Evolutionary conservation across 2,113 vertebrate species (phyloP).

Genomic region (Centrocercus urophasianus): DNA sequence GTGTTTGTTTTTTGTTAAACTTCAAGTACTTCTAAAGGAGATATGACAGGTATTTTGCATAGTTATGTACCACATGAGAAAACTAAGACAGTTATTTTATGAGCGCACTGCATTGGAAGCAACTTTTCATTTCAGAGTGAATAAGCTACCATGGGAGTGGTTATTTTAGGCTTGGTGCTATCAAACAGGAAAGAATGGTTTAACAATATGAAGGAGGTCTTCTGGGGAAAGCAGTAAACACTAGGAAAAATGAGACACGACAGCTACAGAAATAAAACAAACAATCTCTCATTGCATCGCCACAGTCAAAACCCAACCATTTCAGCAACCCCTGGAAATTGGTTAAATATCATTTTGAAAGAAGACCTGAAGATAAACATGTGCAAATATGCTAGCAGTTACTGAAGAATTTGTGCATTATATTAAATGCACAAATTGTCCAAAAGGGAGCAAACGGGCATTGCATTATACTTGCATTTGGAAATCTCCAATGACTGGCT

Average conservation of each 20-base stretch:
- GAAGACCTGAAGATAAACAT: background rate
- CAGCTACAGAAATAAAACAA: background rate
- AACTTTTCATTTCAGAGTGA: background rate
- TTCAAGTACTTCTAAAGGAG: background rate
- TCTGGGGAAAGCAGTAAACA: background rate
- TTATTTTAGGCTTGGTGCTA: background rate
- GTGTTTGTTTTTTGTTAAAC: background rate
- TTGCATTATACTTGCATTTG: background rate
- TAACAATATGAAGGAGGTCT: background rate
- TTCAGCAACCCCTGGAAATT: background rate
- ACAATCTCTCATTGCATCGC: background rate
- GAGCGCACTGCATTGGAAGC: background rate
- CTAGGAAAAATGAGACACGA: background rate
- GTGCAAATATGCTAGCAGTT: background rate
- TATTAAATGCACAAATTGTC: background rate
- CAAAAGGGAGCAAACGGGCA: background rate
- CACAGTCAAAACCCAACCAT: background rate
- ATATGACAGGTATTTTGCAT: background rate
- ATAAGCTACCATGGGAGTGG: background rate
- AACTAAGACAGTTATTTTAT: background rate
- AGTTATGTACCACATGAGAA: accelerated
- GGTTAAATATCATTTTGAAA: background rate
- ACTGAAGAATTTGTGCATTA: background rate
- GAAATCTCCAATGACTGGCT: background rate
- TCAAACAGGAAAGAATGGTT: background rate